phyloP scores from a whole-genome alignment of 2,113 vertebrate genomes.

The Rhynchomys soricoides region DNA sequence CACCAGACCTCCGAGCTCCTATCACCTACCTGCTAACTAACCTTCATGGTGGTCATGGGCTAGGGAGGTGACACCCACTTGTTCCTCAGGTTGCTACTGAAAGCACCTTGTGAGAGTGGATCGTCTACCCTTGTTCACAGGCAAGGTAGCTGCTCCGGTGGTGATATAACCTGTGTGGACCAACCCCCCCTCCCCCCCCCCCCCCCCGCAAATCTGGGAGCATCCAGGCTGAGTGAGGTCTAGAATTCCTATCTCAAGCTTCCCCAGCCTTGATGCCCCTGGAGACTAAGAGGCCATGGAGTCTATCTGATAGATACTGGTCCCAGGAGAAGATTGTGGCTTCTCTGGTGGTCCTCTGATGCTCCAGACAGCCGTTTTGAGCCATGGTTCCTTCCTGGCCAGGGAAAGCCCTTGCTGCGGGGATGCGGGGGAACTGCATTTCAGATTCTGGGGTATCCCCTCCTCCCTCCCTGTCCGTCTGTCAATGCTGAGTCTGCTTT shows the following conservation, averaged over 20 bases:
- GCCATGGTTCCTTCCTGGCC: neutral
- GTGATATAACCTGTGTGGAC: neutral
- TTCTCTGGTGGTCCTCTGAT: neutral
- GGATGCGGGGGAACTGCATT: neutral
- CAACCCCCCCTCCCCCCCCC: no score
- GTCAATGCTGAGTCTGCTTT: no score
- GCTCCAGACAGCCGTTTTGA: neutral
- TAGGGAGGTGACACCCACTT: neutral
- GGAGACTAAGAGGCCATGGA: neutral
- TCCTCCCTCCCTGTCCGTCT: neutral
- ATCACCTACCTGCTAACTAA: neutral
- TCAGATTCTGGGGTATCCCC: neutral
- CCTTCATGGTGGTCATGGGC: accelerated
- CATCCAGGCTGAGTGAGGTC: accelerated
- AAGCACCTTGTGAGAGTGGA: neutral
- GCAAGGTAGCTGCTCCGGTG: neutral
- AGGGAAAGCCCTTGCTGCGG: neutral
- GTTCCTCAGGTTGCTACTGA: neutral
- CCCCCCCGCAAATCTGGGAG: no score
- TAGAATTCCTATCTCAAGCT: neutral
- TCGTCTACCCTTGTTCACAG: neutral
- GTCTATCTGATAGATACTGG: neutral
- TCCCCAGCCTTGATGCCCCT: neutral
- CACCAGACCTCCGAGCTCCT: neutral
- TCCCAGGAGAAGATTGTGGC: neutral